Conservation (phyloP, 1,140 invertebrate species). For the Heliothis virescens region DNA sequence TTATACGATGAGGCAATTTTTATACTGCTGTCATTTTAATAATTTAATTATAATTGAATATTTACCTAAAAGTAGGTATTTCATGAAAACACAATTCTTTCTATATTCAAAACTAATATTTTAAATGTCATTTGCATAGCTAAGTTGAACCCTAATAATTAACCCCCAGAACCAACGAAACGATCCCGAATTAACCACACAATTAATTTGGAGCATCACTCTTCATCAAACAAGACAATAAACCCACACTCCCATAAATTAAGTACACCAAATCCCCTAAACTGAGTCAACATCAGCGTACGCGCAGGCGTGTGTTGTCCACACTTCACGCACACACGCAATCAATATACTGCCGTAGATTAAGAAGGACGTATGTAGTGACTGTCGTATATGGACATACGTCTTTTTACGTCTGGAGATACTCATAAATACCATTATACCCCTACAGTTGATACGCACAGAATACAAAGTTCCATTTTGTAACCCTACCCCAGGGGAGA, state of each 20-base stretch:
- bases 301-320: conserved; percentile 60
- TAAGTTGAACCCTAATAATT: neutral
- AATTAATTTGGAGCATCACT: conserved; percentile 14
- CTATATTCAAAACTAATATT: too few relatives aligned
- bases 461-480: conserved; percentile 81
- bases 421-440: conserved; percentile 44
- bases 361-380: too few relatives aligned
- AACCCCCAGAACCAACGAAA: neutral
- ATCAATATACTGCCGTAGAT: conserved; percentile 47
- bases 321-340: conserved; percentile 66
- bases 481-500: conserved; percentile 75
- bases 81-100: neutral
- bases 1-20: neutral
- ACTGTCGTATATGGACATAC: too few relatives aligned
- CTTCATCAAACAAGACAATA: conserved; percentile 35
- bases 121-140: too few relatives aligned
- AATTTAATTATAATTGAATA: neutral
- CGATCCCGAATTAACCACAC: neutral
- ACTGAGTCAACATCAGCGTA: conserved; percentile 26
- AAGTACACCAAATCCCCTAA: conserved; percentile 42
- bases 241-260: conserved; percentile 29
- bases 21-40: neutral
- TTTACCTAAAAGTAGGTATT: neutral
- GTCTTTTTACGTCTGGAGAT: conserved; percentile 27
- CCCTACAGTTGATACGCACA: conserved; percentile 50